These are phyloP conservation scores for Conops quadrifasciatus DNA, from an alignment of 2,888 invertebrate genomes.

Conservation along the genomic window DNA sequence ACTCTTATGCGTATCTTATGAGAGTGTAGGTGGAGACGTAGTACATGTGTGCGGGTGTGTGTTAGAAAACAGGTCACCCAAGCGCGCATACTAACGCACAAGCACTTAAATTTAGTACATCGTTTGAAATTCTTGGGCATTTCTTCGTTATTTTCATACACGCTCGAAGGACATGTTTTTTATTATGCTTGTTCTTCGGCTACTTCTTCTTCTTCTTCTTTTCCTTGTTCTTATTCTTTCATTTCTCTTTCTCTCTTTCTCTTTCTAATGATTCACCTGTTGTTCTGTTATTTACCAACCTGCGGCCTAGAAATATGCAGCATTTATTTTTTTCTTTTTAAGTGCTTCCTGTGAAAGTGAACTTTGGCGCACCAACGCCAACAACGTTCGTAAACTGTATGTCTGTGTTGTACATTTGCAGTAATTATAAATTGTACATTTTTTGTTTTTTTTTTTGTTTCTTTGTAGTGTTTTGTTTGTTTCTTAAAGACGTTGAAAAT, in stretches of 20 bases:
- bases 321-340: neutral
- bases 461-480: neutral
- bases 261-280: neutral
- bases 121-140: neutral
- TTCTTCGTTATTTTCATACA: neutral
- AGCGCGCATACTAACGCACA: neutral
- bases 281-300: neutral
- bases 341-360: neutral
- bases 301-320: neutral
- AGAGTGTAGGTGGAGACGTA: neutral
- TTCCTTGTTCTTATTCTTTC: no score
- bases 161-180: no score
- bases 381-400: no score
- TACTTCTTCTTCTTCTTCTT: no score
- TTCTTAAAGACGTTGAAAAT: neutral
- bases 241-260: neutral
- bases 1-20: neutral
- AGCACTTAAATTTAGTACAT: neutral
- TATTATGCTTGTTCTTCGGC: no score
- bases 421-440: neutral
- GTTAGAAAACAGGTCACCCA: no score
- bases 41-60: slow-evolving; percentile 10
- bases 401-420: no score
- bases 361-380: neutral
- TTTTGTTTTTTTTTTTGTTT: neutral